Evolutionary conservation across 2,797 vertebrate genomes (phyloP).

Genomic region (Xenentodon cancila): DNA sequence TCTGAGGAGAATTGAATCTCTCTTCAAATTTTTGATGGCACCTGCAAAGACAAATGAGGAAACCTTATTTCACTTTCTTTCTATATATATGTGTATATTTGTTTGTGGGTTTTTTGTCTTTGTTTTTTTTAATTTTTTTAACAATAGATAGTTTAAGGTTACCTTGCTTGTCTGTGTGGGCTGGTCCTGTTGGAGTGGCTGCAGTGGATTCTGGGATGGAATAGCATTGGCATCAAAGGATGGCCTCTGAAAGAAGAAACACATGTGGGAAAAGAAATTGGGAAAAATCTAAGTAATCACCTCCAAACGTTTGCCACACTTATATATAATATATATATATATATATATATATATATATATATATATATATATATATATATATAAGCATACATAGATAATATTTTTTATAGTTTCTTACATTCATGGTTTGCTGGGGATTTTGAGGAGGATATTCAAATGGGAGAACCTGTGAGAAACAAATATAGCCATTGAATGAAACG

Average conservation of each 20-base stretch:
- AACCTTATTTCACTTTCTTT: neutral
- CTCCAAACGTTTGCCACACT: neutral
- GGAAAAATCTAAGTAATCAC: neutral
- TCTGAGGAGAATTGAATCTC: neutral
- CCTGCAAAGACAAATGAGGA: conserved; percentile 48
- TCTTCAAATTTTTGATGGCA: conserved; percentile 51
- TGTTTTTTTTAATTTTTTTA: neutral
- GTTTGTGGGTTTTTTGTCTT: neutral
- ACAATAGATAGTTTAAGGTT: neutral
- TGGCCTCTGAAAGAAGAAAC: conserved; percentile 48
- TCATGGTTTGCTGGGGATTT: conserved; percentile 70
- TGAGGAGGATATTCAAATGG: conserved; percentile 70
- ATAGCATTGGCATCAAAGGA: conserved; percentile 53
- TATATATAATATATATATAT: too few species aligned
- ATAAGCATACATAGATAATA: too few species aligned
- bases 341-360: too few species aligned
- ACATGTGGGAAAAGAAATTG: neutral
- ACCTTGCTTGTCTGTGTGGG: conserved; percentile 73
- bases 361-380: too few species aligned
- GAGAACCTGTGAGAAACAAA: conserved; percentile 58
- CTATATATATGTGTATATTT: neutral
- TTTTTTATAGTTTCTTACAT: conserved; percentile 59
- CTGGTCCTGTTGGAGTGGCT: conserved; percentile 70
- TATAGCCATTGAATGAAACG: neutral
- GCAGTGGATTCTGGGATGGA: conserved; percentile 70